These are phyloP conservation scores for Chaetodon trifasciatus DNA, from an alignment of 2,797 vertebrate genomes.

Conservation along the genomic window DNA sequence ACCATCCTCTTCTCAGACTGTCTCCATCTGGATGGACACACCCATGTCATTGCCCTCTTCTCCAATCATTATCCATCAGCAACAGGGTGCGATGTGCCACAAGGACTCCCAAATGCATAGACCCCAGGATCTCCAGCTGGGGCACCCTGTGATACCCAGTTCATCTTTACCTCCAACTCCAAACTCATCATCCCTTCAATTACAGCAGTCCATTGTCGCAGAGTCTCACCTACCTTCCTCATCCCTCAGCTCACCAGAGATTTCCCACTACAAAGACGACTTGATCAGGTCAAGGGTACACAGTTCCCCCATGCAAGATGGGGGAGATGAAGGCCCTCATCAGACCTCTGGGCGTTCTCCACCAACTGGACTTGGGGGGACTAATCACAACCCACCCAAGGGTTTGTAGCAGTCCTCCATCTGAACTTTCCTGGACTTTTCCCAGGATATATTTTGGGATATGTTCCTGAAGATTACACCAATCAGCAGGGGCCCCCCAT, in stretches of 20 bases:
- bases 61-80: constrained; percentile 51
- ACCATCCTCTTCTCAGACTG: constrained; percentile 57
- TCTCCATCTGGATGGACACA: constrained; percentile 67
- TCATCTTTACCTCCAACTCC: constrained; percentile 43
- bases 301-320: constrained; percentile 62
- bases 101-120: constrained; percentile 52
- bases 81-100: constrained; percentile 53
- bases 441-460: constrained; percentile 45
- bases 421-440: constrained; percentile 41
- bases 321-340: constrained; percentile 46
- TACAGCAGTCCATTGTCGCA: constrained; percentile 29
- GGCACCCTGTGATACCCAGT: constrained; percentile 29
- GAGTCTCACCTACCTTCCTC: constrained; percentile 59
- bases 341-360: constrained; percentile 69
- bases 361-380: constrained; percentile 48
- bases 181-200: constrained; percentile 33
- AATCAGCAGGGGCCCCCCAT: constrained; percentile 31
- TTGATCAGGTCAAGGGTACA: constrained; percentile 61
- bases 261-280: constrained; percentile 40
- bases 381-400: constrained; percentile 44
- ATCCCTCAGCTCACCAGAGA: constrained; percentile 55
- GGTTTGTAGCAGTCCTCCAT: constrained; percentile 71
- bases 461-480: constrained; percentile 44
- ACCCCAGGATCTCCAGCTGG: constrained; percentile 72
- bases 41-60: constrained; percentile 68